These are phyloP conservation scores for Oeneis ivallda DNA, from an alignment of 2,888 invertebrate species.

Conservation along the genomic window DNA sequence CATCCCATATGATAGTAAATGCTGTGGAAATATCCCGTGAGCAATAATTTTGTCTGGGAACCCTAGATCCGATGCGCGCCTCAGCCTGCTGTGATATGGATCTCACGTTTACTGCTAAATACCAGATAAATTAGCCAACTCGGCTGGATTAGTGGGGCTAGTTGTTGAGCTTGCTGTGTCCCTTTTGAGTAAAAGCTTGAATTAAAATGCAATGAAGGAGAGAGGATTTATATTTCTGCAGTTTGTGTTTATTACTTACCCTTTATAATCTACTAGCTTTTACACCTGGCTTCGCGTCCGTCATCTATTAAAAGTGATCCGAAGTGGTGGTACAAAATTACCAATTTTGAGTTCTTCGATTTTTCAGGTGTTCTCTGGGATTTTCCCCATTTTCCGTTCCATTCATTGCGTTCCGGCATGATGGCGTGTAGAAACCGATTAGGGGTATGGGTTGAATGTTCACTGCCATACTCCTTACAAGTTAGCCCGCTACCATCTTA, in stretches of 20 bases:
- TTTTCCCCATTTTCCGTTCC: too few relatives aligned
- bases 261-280: too few relatives aligned
- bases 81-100: constrained; percentile 64
- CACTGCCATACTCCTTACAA: too few relatives aligned
- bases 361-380: too few relatives aligned
- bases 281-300: too few relatives aligned
- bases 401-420: too few relatives aligned
- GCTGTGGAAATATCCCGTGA: constrained; percentile 9
- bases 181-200: constrained; percentile 29
- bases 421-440: too few relatives aligned
- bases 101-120: constrained; percentile 79
- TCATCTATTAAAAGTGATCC: too few relatives aligned
- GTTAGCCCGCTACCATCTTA: too few relatives aligned
- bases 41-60: constrained; percentile 14
- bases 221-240: constrained; percentile 1
- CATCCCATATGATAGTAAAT: background rate
- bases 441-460: too few relatives aligned
- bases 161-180: constrained; percentile 42
- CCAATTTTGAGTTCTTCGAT: too few relatives aligned
- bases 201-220: constrained; percentile 4
- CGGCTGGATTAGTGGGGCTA: constrained; percentile 67
- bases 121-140: constrained; percentile 75
- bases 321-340: too few relatives aligned
- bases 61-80: constrained; percentile 56
- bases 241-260: background rate